These are phyloP conservation scores for Tipula confusa DNA, from an alignment of 2,888 invertebrate genomes.

Conservation along the genomic window DNA sequence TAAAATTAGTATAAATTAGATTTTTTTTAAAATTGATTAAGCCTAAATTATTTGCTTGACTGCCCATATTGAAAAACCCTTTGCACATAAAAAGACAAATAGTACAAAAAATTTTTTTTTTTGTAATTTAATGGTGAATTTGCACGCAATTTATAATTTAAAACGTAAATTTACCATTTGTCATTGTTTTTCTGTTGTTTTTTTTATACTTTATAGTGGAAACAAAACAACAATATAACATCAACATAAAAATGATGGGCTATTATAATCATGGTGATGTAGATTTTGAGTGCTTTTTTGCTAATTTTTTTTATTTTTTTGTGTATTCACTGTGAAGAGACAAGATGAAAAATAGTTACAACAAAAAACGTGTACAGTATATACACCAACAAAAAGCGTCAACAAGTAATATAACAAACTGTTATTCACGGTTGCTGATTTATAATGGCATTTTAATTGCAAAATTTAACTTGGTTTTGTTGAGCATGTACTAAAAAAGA, in stretches of 20 bases:
- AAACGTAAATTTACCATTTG: not conserved
- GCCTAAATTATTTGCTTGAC: too few relatives aligned
- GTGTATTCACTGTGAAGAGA: not conserved
- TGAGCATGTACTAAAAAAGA: not conserved
- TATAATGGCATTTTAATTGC: conserved; percentile 20
- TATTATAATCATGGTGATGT: not conserved
- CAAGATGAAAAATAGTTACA: not conserved
- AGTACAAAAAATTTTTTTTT: too few relatives aligned
- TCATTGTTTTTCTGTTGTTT: not conserved
- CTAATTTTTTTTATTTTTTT: not conserved
- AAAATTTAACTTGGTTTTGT: conserved; percentile 9
- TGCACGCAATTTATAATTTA: conserved; percentile 6
- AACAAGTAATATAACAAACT: conserved; percentile 9
- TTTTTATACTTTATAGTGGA: not conserved
- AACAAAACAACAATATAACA: not conserved
- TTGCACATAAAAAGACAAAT: too few relatives aligned
- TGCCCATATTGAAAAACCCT: too few relatives aligned
- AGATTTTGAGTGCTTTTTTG: not conserved
- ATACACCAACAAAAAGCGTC: not conserved
- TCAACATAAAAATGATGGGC: not conserved
- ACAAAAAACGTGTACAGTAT: not conserved
- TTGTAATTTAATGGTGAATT: not conserved
- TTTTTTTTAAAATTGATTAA: too few relatives aligned
- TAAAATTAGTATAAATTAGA: too few relatives aligned
- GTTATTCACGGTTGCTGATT: conserved; percentile 20